A percentile compares a stretch with the other conserved stretches of the same genome.
Evolutionary conservation across 2,888 invertebrate genomes (phyloP).

Genomic region (Idaea straminata): DNA sequence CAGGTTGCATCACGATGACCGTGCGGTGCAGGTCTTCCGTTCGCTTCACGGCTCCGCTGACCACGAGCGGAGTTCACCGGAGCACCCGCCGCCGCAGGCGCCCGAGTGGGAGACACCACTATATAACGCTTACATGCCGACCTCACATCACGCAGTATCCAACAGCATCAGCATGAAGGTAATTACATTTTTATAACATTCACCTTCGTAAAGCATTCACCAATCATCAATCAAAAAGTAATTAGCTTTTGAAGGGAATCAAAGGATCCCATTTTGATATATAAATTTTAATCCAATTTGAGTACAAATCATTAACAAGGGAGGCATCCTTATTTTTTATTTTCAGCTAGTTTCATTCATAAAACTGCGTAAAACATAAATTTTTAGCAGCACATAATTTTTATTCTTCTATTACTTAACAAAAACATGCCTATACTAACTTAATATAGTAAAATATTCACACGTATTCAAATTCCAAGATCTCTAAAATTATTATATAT

Average conservation of each 20-base stretch:
- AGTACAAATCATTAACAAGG: background rate
- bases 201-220: background rate
- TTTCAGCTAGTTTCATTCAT: background rate
- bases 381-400: background rate
- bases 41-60: slow-evolving; percentile 55
- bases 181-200: slow-evolving; percentile 29
- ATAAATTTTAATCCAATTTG: background rate
- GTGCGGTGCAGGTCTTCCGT: slow-evolving; percentile 60
- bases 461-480: background rate
- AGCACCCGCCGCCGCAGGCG: slow-evolving; percentile 24
- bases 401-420: background rate
- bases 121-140: slow-evolving; percentile 65
- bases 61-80: slow-evolving; percentile 34
- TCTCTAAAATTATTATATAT: background rate
- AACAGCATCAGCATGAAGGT: slow-evolving; percentile 76
- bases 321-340: background rate
- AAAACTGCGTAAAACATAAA: background rate
- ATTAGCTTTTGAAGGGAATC: background rate
- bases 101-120: slow-evolving; percentile 64
- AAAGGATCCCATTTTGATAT: background rate
- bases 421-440: too few species aligned
- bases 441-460: too few species aligned
- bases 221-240: background rate
- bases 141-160: slow-evolving; percentile 66
- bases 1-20: slow-evolving; percentile 61